Conservation (phyloP, 2,888 invertebrate genomes). For the Cheilosia grossa region DNA sequence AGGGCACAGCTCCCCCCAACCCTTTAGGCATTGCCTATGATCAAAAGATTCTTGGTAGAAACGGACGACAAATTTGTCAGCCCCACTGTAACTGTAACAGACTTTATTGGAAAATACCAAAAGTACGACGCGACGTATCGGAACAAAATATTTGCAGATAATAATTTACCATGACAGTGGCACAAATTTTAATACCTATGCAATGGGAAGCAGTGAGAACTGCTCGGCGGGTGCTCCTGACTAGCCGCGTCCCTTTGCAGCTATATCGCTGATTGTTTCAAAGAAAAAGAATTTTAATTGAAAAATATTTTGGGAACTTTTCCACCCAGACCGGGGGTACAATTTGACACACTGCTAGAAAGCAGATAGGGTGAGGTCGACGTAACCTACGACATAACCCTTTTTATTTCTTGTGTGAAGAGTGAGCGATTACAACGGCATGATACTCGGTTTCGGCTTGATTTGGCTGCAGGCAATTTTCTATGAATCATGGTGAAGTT, state of each 20-base stretch:
- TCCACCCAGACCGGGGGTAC: slow-evolving; percentile 13
- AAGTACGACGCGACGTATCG: slow-evolving; percentile 27
- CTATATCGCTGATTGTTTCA: slow-evolving; percentile 49
- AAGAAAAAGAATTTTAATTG: slow-evolving; percentile 64
- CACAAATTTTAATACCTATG: too few relatives aligned
- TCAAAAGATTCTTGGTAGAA: background rate
- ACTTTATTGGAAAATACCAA: background rate
- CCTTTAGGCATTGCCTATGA: too few relatives aligned
- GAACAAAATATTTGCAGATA: slow-evolving; percentile 34
- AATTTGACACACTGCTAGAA: slow-evolving; percentile 40
- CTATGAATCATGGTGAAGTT: slow-evolving; percentile 50
- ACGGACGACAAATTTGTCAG: background rate
- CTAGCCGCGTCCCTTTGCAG: background rate
- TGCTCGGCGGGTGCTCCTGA: slow-evolving; percentile 1
- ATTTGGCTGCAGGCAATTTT: slow-evolving; percentile 48
- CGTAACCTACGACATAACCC: slow-evolving; percentile 64
- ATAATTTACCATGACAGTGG: slow-evolving; percentile 23
- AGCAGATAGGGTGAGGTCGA: slow-evolving; percentile 16
- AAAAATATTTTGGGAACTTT: slow-evolving; percentile 50
- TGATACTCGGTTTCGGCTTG: slow-evolving; percentile 50
- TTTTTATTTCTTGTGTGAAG: slow-evolving; percentile 19
- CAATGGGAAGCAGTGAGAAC: slow-evolving; percentile 1
- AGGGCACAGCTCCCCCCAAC: too few relatives aligned
- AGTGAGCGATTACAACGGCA: slow-evolving; percentile 42
- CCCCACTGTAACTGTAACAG: background rate